A percentile compares a stretch with the other conserved stretches of the same genome.
These are phyloP conservation scores for Standfussiana lucernea DNA, from an alignment of 2,888 invertebrate species.

Conservation along the genomic window DNA sequence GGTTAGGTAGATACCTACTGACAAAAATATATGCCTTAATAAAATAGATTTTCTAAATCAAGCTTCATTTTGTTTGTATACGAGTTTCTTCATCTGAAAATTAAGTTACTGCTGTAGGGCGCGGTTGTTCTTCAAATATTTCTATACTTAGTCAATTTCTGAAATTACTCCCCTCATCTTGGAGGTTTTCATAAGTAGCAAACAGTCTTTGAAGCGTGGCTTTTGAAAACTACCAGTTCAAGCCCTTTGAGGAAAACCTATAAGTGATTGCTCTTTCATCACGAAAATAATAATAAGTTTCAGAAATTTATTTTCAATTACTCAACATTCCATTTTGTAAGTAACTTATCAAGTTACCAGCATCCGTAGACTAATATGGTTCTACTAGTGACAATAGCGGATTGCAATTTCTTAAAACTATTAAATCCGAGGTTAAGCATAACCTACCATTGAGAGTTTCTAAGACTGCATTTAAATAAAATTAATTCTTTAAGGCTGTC, in stretches of 20 bases:
- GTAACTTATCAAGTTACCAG: not conserved
- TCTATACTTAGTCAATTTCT: slow-evolving; percentile 21
- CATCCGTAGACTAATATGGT: not conserved
- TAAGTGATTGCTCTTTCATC: slow-evolving; percentile 51
- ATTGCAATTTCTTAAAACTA: slow-evolving; percentile 7
- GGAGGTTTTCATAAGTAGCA: slow-evolving; percentile 36
- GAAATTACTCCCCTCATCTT: slow-evolving; percentile 34
- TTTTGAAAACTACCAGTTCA: slow-evolving; percentile 64
- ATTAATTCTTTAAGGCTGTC: slow-evolving; percentile 14
- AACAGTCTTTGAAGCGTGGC: slow-evolving; percentile 59
- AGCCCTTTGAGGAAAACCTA: slow-evolving; percentile 68
- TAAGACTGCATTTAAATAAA: slow-evolving; percentile 9
- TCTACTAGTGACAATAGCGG: not conserved
- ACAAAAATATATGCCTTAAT: not conserved
- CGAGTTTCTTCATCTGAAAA: slow-evolving; percentile 8
- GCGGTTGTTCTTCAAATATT: slow-evolving; percentile 6
- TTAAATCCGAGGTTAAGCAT: slow-evolving; percentile 10
- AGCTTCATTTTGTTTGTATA: slow-evolving; percentile 1
- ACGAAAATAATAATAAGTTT: slow-evolving; percentile 41
- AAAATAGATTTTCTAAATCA: slow-evolving; percentile 2
- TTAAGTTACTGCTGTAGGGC: not conserved
- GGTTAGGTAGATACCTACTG: too few species aligned
- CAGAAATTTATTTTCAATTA: slow-evolving; percentile 30
- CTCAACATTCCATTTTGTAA: slow-evolving; percentile 1
- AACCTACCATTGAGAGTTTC: not conserved